These are phyloP conservation scores for Paralinhomoeus sp. DNA, from an alignment of 2,888 invertebrate species.

Conservation along the genomic window DNA sequence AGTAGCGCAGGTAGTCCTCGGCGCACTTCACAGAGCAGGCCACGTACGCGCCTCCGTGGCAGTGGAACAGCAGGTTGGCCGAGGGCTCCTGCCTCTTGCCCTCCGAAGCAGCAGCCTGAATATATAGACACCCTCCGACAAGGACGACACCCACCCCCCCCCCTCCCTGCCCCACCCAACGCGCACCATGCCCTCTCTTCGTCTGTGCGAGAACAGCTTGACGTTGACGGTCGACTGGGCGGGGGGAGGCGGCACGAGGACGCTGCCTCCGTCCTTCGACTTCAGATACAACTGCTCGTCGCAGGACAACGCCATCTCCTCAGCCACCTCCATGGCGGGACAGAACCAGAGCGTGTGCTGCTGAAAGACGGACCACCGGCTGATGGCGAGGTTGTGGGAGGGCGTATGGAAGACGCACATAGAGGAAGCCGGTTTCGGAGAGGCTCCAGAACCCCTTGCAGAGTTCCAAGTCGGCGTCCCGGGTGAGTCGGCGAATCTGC, in stretches of 20 bases:
- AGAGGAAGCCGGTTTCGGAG: constrained; percentile 32
- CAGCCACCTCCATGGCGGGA: constrained; percentile 56
- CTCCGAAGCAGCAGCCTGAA: too few relatives aligned
- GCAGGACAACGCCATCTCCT: constrained; percentile 56
- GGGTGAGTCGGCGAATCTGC: constrained; percentile 48
- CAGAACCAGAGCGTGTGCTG: constrained; percentile 56
- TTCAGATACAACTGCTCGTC: constrained; percentile 42
- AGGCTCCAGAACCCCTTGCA: constrained; percentile 58
- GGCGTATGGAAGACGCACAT: too few relatives aligned
- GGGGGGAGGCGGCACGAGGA: constrained; percentile 57
- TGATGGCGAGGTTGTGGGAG: too few relatives aligned
- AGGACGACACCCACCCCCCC: too few relatives aligned
- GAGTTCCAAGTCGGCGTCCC: constrained; percentile 72
- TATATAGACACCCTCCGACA: too few relatives aligned
- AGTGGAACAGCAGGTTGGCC: constrained; percentile 58
- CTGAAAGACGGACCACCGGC: constrained; percentile 32
- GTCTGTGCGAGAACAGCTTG: too few relatives aligned
- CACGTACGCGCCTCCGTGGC: constrained; percentile 94
- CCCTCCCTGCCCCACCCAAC: too few relatives aligned
- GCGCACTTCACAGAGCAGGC: constrained; percentile 66
- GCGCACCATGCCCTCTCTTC: constrained; percentile 45
- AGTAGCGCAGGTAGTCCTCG: constrained; percentile 55
- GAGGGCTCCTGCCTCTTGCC: constrained; percentile 24
- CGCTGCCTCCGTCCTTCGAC: constrained; percentile 33
- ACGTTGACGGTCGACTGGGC: too few relatives aligned